These are phyloP conservation scores for Diarsia dahlii DNA, from an alignment of 2,888 invertebrate species.

Conservation along the genomic window DNA sequence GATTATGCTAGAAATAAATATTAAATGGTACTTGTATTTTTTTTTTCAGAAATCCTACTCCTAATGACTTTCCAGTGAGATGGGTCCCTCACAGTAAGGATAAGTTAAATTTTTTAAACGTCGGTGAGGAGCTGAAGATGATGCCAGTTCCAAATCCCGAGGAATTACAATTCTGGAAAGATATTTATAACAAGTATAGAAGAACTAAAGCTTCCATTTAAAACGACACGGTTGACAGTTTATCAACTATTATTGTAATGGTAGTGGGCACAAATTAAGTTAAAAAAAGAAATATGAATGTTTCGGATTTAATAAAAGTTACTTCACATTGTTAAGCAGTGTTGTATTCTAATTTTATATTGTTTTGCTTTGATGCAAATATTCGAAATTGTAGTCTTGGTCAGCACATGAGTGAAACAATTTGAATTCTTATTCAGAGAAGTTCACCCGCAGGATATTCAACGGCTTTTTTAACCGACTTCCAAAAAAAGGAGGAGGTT, in stretches of 20 bases:
- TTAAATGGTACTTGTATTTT: background rate
- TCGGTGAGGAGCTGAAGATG: slow-evolving; percentile 74
- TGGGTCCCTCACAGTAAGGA: slow-evolving; percentile 76
- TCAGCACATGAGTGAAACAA: slow-evolving; percentile 42
- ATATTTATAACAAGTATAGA: slow-evolving; percentile 72
- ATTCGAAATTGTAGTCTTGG: slow-evolving; percentile 35
- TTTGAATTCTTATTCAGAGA: slow-evolving; percentile 42
- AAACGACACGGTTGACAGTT: background rate
- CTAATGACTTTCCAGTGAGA: slow-evolving; percentile 70
- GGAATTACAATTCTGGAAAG: slow-evolving; percentile 76
- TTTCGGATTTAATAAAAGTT: too few species aligned
- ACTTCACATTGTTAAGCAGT: background rate
- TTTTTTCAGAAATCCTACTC: slow-evolving; percentile 77
- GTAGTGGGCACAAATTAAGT: background rate
- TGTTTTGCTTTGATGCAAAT: background rate
- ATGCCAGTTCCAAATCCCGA: slow-evolving; percentile 73
- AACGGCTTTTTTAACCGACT: too few species aligned
- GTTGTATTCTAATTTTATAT: background rate
- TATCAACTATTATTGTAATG: background rate
- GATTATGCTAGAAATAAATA: too few species aligned
- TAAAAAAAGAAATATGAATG: too few species aligned
- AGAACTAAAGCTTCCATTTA: slow-evolving; percentile 33
- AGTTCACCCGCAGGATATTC: slow-evolving; percentile 30
- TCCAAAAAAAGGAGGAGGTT: too few species aligned
- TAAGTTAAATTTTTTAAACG: slow-evolving; percentile 74